Conservation (phyloP, 2,888 invertebrate genomes). For the Oxyscelio sp. region DNA sequence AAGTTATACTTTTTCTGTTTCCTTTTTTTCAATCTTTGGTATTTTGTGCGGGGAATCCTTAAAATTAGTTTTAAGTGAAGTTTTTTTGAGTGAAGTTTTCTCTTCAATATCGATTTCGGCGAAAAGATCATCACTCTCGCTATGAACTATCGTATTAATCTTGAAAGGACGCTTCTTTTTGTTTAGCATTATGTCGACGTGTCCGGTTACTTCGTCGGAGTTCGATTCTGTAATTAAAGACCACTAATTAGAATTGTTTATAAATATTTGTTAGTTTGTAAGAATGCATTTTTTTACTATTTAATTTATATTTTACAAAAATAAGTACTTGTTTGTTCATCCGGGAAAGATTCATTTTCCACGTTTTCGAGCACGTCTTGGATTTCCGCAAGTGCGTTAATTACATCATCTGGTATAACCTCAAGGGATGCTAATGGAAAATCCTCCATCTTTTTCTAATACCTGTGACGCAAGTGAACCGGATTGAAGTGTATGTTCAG, state of each 20-base stretch:
- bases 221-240: constrained; percentile 25
- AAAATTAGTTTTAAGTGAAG: constrained; percentile 28
- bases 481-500: constrained; percentile 7
- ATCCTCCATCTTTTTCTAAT: constrained; percentile 21
- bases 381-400: constrained; percentile 11
- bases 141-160: constrained; percentile 18
- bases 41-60: constrained; percentile 13
- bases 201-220: constrained; percentile 23
- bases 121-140: constrained; percentile 18
- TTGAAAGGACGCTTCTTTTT: constrained; percentile 17
- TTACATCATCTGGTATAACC: constrained; percentile 22
- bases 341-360: constrained; percentile 22
- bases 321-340: constrained; percentile 23
- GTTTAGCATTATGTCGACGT: constrained; percentile 15
- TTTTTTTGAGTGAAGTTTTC: constrained; percentile 10
- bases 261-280: constrained; percentile 13
- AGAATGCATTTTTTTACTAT: constrained; percentile 14
- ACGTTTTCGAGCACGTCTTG: constrained; percentile 27
- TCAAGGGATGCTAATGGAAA: constrained; percentile 22
- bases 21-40: constrained; percentile 22
- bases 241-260: constrained; percentile 23
- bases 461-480: constrained; percentile 8
- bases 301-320: constrained; percentile 15
- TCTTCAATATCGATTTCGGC: constrained; percentile 21
- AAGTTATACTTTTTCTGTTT: constrained; percentile 23